Conservation (phyloP, 2,888 invertebrate species). For the Amphipoea oculea region DNA sequence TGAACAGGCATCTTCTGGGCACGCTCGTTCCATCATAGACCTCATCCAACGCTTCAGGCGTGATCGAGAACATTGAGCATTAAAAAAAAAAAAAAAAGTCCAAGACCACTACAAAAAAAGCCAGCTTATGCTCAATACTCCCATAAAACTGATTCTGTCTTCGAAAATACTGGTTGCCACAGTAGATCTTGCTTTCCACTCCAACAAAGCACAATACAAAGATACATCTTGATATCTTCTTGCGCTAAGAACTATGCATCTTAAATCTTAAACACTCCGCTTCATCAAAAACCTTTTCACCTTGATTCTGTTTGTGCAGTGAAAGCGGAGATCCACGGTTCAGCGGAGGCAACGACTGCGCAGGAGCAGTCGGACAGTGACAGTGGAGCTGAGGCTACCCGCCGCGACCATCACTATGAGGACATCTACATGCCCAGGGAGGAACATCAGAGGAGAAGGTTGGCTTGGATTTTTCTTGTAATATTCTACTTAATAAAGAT, state of each 20-base stretch:
- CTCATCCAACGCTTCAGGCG: not conserved
- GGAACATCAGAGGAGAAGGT: constrained; percentile 85
- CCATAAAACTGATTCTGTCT: not conserved
- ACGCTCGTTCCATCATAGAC: not conserved
- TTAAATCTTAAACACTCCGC: constrained; percentile 4
- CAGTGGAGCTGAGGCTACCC: constrained; percentile 84
- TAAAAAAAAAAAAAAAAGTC: no score
- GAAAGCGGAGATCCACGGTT: constrained; percentile 96
- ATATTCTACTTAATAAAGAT: not conserved
- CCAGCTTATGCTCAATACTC: not conserved
- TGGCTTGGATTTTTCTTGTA: not conserved
- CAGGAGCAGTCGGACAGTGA: constrained; percentile 86
- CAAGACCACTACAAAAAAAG: not conserved
- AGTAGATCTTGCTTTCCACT: not conserved
- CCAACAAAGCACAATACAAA: not conserved
- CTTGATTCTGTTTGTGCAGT: constrained; percentile 86
- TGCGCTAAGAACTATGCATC: not conserved
- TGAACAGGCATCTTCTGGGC: not conserved
- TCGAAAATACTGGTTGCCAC: not conserved
- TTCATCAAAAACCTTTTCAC: not conserved
- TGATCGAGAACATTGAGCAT: not conserved
- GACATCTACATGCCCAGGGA: constrained; percentile 94
- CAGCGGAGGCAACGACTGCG: constrained; percentile 81
- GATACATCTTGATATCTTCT: not conserved
- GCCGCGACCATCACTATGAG: constrained; percentile 93